Conservation (phyloP, 2,113 vertebrate species). For the Lates calcarifer region DNA sequence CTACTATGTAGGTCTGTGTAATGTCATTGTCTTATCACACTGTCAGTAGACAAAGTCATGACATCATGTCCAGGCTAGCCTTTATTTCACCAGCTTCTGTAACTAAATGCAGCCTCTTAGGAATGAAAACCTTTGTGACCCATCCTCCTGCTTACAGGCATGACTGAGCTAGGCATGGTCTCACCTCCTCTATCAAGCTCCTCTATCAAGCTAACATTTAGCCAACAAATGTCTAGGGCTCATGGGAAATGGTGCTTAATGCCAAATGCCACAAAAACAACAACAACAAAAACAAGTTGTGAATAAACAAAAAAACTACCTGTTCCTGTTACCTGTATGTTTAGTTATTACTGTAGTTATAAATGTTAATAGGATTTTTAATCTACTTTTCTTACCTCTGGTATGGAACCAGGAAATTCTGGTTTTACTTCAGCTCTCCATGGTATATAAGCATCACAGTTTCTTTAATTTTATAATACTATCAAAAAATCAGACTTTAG, state of each 20-base stretch:
- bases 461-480: background rate
- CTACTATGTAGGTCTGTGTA: too few relatives aligned
- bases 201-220: background rate
- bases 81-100: too few relatives aligned
- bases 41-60: too few relatives aligned
- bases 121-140: too few relatives aligned
- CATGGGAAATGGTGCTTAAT: background rate
- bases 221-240: background rate
- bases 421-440: background rate
- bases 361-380: background rate
- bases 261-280: background rate
- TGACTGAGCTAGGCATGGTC: background rate
- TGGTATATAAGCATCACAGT: background rate
- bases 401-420: background rate
- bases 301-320: background rate
- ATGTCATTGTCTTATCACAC: too few relatives aligned
- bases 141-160: background rate
- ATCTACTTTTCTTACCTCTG: background rate
- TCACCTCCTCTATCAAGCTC: background rate
- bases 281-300: too few relatives aligned
- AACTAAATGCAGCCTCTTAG: too few relatives aligned
- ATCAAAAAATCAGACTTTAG: background rate
- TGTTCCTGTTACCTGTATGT: background rate
- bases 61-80: too few relatives aligned
- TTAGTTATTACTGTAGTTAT: background rate